These are phyloP conservation scores for Lycophotia porphyrea DNA, from an alignment of 2,888 invertebrate genomes.

Conservation along the genomic window DNA sequence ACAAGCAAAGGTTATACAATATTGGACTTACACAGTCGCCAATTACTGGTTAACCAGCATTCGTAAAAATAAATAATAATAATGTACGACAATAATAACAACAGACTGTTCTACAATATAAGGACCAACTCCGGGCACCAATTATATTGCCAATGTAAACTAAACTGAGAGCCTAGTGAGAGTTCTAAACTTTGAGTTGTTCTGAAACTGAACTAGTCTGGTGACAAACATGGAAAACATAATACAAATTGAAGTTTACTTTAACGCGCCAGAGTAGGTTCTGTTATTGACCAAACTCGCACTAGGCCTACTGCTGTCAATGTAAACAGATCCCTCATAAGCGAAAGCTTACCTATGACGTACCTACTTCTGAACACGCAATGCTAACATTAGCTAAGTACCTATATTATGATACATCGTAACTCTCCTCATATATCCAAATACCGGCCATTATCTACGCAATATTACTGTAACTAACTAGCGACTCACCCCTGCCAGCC, in stretches of 20 bases:
- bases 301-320: not conserved
- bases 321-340: not conserved
- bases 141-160: not conserved
- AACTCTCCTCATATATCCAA: conserved; percentile 1
- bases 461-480: not conserved
- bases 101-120: not conserved
- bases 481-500: not conserved
- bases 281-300: too few relatives aligned
- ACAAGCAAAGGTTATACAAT: too few relatives aligned
- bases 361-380: conserved; percentile 39
- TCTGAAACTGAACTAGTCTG: not conserved
- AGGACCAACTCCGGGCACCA: not conserved
- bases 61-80: too few relatives aligned
- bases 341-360: not conserved
- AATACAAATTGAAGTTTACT: too few relatives aligned
- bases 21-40: too few relatives aligned
- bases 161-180: not conserved
- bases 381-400: conserved; percentile 40
- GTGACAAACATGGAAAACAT: not conserved
- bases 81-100: not conserved
- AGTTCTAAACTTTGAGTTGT: not conserved
- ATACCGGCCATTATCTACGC: conserved; percentile 5
- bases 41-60: too few relatives aligned
- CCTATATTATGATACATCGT: not conserved
- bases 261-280: too few relatives aligned